phyloP scores from a whole-genome alignment of 2,113 vertebrate genomes.

The Caranx melampygus region DNA sequence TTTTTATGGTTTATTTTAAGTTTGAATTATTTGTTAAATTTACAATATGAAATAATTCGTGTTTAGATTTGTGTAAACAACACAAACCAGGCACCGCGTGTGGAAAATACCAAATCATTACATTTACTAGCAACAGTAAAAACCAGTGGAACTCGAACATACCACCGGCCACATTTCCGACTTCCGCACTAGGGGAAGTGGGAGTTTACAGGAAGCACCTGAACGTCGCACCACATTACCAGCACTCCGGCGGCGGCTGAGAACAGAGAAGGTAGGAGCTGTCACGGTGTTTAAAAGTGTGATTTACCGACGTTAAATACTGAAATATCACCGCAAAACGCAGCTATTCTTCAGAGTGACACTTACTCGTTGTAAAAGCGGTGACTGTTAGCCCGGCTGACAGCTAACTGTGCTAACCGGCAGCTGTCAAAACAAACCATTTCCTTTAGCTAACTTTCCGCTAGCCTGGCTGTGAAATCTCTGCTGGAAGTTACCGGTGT shows the following conservation, averaged over 20 bases:
- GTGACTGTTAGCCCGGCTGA: background rate
- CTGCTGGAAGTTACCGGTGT: slow-evolving; percentile 24
- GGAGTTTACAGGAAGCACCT: slow-evolving; percentile 43
- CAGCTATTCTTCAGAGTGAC: rapidly evolving
- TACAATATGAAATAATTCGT: background rate
- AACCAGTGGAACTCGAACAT: background rate
- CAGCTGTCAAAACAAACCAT: slow-evolving; percentile 63
- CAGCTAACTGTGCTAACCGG: slow-evolving; percentile 10
- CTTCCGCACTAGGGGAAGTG: background rate
- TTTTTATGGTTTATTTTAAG: no score
- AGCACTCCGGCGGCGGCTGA: slow-evolving; percentile 29
- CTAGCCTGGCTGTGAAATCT: slow-evolving; percentile 47
- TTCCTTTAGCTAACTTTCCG: slow-evolving; percentile 53
- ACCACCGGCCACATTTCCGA: slow-evolving; percentile 11
- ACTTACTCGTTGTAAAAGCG: background rate
- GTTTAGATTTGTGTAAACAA: background rate
- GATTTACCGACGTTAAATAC: background rate
- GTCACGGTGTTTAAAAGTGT: background rate
- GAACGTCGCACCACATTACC: slow-evolving; percentile 42
- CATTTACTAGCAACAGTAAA: background rate
- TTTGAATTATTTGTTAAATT: no score
- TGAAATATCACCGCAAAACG: background rate
- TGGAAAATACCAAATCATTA: background rate
- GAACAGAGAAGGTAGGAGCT: slow-evolving; percentile 37
- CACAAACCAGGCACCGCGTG: background rate